Percentiles rank a stretch among this genome's conserved stretches.
phyloP scores from a whole-genome alignment of 2,888 invertebrate genomes.

The Agrotis exclamationis region DNA sequence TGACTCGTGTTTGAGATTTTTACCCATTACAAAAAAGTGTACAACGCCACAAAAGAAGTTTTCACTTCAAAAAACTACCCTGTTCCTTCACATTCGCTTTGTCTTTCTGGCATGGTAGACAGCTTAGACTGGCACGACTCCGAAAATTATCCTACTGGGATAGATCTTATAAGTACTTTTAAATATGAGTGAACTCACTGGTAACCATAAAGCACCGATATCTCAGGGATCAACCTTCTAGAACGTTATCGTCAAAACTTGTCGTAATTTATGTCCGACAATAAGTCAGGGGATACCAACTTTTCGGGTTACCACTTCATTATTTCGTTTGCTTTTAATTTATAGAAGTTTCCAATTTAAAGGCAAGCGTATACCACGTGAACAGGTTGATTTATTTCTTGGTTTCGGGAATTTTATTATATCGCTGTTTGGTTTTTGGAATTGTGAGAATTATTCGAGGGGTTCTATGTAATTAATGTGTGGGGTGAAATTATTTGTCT shows the following conservation, averaged over 20 bases:
- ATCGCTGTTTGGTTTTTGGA: slow-evolving; percentile 54
- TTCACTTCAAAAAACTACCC: no score
- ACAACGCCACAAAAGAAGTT: no score
- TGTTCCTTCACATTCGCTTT: no score
- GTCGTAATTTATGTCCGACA: slow-evolving; percentile 86
- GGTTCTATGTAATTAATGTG: slow-evolving; percentile 44
- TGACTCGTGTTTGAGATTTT: no score
- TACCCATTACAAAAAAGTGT: no score
- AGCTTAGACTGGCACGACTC: no score
- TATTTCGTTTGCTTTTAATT: slow-evolving; percentile 88
- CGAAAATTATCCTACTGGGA: no score
- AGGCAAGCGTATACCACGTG: slow-evolving; percentile 70
- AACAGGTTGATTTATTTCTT: slow-evolving; percentile 75
- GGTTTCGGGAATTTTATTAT: slow-evolving; percentile 59
- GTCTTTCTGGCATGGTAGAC: no score
- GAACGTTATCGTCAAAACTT: slow-evolving; percentile 87
- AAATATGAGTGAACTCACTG: slow-evolving; percentile 7
- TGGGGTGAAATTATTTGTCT: slow-evolving; percentile 28
- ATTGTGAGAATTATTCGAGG: slow-evolving; percentile 34
- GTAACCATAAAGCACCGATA: slow-evolving; percentile 4
- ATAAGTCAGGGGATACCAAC: slow-evolving; percentile 85
- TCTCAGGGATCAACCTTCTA: slow-evolving; percentile 62
- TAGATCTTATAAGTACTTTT: not conserved
- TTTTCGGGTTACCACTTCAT: slow-evolving; percentile 83
- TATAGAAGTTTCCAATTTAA: slow-evolving; percentile 85